These are phyloP conservation scores for Xenopus petersii DNA, from an alignment of 2,797 vertebrate species.

Conservation along the genomic window DNA sequence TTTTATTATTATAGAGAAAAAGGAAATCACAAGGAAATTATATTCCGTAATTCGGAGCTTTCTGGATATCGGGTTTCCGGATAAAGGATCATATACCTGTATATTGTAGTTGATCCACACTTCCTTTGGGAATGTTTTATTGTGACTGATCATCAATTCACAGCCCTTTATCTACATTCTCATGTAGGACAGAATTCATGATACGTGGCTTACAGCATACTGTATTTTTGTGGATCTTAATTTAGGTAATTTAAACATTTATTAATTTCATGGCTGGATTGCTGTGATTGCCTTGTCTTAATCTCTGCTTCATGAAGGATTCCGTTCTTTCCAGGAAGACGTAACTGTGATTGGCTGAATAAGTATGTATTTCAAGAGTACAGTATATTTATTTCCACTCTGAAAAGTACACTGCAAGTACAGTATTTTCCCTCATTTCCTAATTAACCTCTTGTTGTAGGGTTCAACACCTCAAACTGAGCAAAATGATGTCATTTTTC, in stretches of 20 bases:
- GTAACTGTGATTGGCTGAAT: constrained; percentile 17
- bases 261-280: constrained; percentile 50
- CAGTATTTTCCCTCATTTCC: not conserved
- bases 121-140: constrained; percentile 27
- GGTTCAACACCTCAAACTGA: not conserved
- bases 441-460: constrained; percentile 1
- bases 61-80: too few species aligned
- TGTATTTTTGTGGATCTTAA: constrained; percentile 46
- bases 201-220: constrained; percentile 38
- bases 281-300: constrained; percentile 43
- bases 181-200: too few species aligned
- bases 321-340: constrained; percentile 34
- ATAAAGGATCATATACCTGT: too few species aligned
- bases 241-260: constrained; percentile 49
- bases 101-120: too few species aligned
- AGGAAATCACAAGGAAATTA: too few species aligned
- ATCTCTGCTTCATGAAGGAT: constrained; percentile 41
- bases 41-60: too few species aligned
- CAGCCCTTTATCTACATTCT: constrained; percentile 43
- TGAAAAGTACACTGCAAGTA: not conserved
- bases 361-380: constrained; percentile 7
- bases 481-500: not conserved
- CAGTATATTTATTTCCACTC: constrained; percentile 18
- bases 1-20: too few species aligned
- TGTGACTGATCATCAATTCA: constrained; percentile 32